phyloP scores from a whole-genome alignment of 2,888 invertebrate genomes.

The Omphaloscelis lunosa region DNA sequence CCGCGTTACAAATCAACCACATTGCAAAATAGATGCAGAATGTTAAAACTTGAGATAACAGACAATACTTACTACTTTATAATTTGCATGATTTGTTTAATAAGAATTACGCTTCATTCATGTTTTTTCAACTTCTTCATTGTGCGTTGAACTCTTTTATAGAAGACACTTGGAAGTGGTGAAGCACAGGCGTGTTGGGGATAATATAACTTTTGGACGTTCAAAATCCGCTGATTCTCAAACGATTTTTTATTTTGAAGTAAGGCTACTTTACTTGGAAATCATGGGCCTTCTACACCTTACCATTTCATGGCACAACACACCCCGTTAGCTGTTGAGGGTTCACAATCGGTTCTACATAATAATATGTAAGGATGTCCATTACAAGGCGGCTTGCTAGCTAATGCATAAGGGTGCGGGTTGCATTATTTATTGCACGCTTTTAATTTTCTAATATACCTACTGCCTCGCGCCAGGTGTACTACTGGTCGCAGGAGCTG shows the following conservation, averaged over 20 bases:
- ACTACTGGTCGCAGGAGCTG: too few species aligned
- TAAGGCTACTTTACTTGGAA: too few species aligned
- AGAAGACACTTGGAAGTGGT: not conserved
- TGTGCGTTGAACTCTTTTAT: not conserved
- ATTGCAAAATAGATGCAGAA: not conserved
- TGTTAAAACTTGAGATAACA: not conserved
- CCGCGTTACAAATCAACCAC: not conserved
- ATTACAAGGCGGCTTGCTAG: slow-evolving; percentile 8
- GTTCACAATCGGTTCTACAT: slow-evolving; percentile 4
- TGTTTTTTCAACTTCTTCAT: not conserved
- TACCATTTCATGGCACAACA: not conserved
- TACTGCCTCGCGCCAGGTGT: too few species aligned
- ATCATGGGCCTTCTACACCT: slow-evolving; percentile 14
- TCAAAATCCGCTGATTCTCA: not conserved
- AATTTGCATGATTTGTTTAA: not conserved
- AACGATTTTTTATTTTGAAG: not conserved
- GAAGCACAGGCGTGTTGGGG: not conserved
- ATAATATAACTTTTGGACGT: not conserved
- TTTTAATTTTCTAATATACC: not conserved
- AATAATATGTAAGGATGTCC: slow-evolving; percentile 9
- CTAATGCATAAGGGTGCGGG: slow-evolving; percentile 41
- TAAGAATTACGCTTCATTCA: not conserved
- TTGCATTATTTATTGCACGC: slow-evolving; percentile 8
- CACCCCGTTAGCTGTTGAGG: slow-evolving; percentile 21
- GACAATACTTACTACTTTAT: not conserved